Evolutionary conservation across 2,797 vertebrate genomes (phyloP).

Genomic region (Mormyrus proboscirostris): DNA sequence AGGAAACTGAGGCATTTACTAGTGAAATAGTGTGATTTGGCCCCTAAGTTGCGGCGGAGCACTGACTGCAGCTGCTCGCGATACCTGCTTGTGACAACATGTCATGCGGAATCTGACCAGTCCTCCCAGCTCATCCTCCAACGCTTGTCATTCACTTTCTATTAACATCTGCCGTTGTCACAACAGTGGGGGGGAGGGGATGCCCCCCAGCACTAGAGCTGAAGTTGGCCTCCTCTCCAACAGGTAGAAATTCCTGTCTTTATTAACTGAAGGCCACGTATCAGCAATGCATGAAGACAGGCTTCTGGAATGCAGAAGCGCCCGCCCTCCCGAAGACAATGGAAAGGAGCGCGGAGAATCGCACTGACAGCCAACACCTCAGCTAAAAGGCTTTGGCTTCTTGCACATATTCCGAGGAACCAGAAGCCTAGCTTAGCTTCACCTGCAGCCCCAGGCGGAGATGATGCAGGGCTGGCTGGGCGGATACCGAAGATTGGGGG

Average conservation of each 20-base stretch:
- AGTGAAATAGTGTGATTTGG: background rate
- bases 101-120: slow-evolving; percentile 16
- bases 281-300: slow-evolving; percentile 7
- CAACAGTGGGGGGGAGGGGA: background rate
- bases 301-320: slow-evolving; percentile 21
- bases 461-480: background rate
- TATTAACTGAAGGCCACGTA: slow-evolving; percentile 16
- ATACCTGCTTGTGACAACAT: slow-evolving; percentile 16
- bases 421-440: slow-evolving; percentile 14
- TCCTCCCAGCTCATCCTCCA: background rate
- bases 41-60: background rate
- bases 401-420: slow-evolving; percentile 9
- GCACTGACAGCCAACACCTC: slow-evolving; percentile 26
- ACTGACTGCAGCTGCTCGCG: background rate
- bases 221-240: background rate
- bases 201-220: background rate
- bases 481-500: slow-evolving; percentile 18
- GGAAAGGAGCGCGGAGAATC: slow-evolving; percentile 15
- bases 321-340: slow-evolving; percentile 12
- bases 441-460: slow-evolving; percentile 23
- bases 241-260: slow-evolving; percentile 20
- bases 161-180: slow-evolving; percentile 13
- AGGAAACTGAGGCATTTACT: background rate
- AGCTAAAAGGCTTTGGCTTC: slow-evolving; percentile 30
- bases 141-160: slow-evolving; percentile 19